Evolutionary conservation across 2,888 invertebrate species (phyloP), one percentile per base, ranked within the genome.

Genomic region (Dendrolimus houi): DNA sequence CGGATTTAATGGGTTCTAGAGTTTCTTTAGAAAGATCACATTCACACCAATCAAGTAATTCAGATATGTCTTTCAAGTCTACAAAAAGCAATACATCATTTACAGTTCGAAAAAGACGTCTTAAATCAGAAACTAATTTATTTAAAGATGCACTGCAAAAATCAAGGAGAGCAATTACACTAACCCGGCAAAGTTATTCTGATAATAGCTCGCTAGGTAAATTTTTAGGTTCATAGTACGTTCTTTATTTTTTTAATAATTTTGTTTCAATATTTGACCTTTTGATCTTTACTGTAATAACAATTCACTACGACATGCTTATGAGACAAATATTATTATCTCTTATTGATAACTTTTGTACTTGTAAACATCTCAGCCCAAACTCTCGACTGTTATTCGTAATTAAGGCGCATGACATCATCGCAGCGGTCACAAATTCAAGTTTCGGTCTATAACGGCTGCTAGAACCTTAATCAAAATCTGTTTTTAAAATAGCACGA

Each of bases 11-110:
- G 7, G 81, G 83, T 8, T 62, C 67, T 54, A 78, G 73, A 56
- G 47, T 61, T 17, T 60, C 67, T 8, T 41, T 67, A 42, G 67
- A 58, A n/a, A 64, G 65, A 47, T 70, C 72, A n/a, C 58, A 64
- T 9, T 74, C 77, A 2, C 74, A 72, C 60, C 71, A 70, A 29
- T 82, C 82, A 13, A 85, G 87, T 55, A 74, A 74, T 56, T 87
- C 87, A 7, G 87, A 87, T 29, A 65, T 69, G 42, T 90, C 89
- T 2, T 90, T 88, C 63, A 90, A 88, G 67, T 89, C 89, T 1
- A 67, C 84, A 14, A 81, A 77, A 58, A 89, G 85, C 58, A 86
- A 81, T 60, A 75, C 77, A 60, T 84, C 87, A 2, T 83, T 68
- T 54, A 88, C 85, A 76, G 72, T 83, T 40, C 79, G 81, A 52